phyloP scores from a whole-genome alignment of 2,113 vertebrate genomes.

The Notiomystis cincta region DNA sequence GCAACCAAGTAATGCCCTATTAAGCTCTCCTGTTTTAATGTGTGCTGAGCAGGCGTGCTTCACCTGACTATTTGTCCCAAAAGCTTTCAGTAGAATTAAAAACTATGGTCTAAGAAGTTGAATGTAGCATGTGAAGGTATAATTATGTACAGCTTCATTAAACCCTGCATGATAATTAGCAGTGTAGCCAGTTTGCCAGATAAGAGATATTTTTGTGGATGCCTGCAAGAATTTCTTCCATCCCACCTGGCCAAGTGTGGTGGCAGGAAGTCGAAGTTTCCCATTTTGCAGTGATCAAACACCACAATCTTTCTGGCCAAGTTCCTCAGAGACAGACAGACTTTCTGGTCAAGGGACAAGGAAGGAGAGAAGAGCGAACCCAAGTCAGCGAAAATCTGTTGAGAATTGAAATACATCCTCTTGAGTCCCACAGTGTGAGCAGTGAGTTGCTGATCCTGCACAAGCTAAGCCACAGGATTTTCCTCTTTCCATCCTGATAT shows the following conservation, averaged over 20 bases:
- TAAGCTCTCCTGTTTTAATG: neutral
- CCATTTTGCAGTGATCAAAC: neutral
- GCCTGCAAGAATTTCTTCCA: neutral
- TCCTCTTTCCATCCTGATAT: neutral
- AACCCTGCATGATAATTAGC: neutral
- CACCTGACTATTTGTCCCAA: neutral
- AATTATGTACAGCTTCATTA: neutral
- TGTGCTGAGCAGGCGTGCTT: neutral
- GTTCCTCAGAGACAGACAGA: neutral
- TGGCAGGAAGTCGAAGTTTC: neutral
- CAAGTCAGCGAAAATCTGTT: neutral
- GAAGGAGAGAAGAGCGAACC: neutral
- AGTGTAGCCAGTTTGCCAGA: neutral
- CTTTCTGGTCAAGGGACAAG: neutral
- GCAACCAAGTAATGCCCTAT: neutral
- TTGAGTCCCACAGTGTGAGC: neutral
- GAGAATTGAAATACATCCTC: neutral
- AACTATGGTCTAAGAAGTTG: neutral
- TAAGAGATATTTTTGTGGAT: neutral
- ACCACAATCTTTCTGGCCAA: neutral
- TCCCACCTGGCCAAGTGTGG: neutral
- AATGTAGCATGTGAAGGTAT: neutral
- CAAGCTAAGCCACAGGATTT: neutral
- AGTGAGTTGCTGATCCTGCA: neutral
- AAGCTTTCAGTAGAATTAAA: neutral